Evolutionary conservation across 2,888 invertebrate genomes (phyloP), one percentile per base, ranked within the genome.

Genomic region (Dynastes grantii): DNA sequence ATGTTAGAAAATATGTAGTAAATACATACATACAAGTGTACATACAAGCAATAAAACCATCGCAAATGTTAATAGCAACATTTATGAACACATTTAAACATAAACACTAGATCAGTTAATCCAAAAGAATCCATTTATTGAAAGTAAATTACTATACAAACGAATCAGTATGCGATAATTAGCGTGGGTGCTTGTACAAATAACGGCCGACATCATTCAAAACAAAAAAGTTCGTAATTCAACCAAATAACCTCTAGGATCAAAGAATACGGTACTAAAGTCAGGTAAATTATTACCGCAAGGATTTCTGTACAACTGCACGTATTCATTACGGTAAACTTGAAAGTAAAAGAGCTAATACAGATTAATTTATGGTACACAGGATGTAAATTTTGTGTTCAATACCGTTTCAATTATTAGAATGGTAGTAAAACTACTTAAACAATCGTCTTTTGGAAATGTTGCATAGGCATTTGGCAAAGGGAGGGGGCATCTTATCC

Each of bases 161-260:
- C 8, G 2, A 8, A 9, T 32, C 13, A 29, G 13, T 11, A 29
- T n/a, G 16, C 13, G 11, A 29, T 32, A 27, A 63, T 63, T 63
- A 32, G 63, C 27, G 63, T 63, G 11, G 63, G 63, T 13, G 63
- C 32, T 27, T 63, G 11, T 63, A 63, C 29, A 63, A 63, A 63
- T 63, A 63, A 55, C 2, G 22, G 1, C 6, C 22, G 4, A 22
- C 29, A 13, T 29, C 29, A 2, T 4, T 2, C 29, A 63, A 63
- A 63, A 27, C 63, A 63, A 63, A 6, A 63, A 29, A 63, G 27
- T 63, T 63, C 27, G 32, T 55, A 55, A 63, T 63, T 27, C 9
- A 9, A 29, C 8, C 11, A 13, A 27, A 2, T 27, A 32, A 2
- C 2, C 3, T 2, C 9, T 29, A 32, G 4, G 63, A 63, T 27